phyloP scores from a whole-genome alignment of 2,113 vertebrate species.

The Urocolius indicus region DNA sequence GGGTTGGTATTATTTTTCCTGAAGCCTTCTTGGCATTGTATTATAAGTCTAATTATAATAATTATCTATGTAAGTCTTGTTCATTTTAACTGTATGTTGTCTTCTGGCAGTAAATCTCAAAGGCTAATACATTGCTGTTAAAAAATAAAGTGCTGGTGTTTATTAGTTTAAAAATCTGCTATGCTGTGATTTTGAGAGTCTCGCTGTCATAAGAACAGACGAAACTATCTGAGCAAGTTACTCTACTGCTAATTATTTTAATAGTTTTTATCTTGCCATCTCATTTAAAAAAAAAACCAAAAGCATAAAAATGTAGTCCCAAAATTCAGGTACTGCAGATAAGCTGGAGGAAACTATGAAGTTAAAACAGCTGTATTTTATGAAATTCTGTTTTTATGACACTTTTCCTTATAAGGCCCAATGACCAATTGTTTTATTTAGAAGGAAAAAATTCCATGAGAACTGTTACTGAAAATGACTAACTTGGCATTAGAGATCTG shows the following conservation, averaged over 20 bases:
- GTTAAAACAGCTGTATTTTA: constrained; percentile 59
- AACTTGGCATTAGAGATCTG: constrained; percentile 55
- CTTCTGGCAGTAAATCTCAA: not conserved
- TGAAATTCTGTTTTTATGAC: constrained; percentile 47
- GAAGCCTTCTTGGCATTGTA: not conserved
- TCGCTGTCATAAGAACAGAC: not conserved
- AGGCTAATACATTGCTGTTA: not conserved
- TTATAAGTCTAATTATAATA: not conserved
- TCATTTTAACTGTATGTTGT: not conserved
- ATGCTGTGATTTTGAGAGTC: not conserved
- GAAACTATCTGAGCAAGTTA: not conserved
- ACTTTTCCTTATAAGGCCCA: constrained; percentile 64
- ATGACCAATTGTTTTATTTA: constrained; percentile 73
- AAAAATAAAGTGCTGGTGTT: not conserved
- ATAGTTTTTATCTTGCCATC: not conserved
- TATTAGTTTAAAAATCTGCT: not conserved
- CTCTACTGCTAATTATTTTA: not conserved
- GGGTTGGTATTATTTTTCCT: not conserved
- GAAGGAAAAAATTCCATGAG: constrained; percentile 66
- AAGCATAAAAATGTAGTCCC: not conserved
- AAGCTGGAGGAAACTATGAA: not conserved
- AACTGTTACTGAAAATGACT: constrained; percentile 69
- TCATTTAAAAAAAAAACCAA: not conserved
- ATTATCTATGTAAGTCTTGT: not conserved
- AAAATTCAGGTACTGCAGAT: constrained; percentile 28